Base-by-base conservation (phyloP, 1,140 invertebrate species). In the Philopotamus ludificatus region DNA sequence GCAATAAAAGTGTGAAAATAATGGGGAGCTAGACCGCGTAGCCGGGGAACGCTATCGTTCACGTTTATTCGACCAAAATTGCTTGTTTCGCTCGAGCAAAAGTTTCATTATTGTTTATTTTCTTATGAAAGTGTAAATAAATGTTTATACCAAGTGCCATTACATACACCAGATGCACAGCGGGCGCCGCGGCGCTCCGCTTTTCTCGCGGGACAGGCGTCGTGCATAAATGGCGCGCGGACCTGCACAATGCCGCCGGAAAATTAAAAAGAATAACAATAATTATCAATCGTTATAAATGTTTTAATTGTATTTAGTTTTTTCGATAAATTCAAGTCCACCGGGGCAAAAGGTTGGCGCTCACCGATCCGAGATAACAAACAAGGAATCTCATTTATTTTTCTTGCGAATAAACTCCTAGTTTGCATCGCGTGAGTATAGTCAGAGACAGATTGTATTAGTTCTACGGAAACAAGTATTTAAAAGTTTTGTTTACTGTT, bases 41-140 rank as follows among this genome's bases (percentile, higher is more conserved):
- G 28, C 12, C 4, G 28, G 28, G 39, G 12, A 57, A 53, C 39
- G 23, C 39, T 59, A 57, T 60, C 22, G 63, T 66, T 64, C 39
- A 63, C 53, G 28, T 68, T 68, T 64, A 59, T 54, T 39, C 47
- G 57, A 64, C 53, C 41, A 12, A 68, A 68, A 68, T 68, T 68
- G 66, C 63, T 55, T 54, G 66, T 63, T 68, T 54, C 55, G 61
- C 55, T 28, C 21, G 26, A 23, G 50, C 39, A 49, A 44, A 68
- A 68, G 15, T 65, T 68, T 59, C 62, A 65, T 68, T 61, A 61
- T 65, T 64, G 66, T 65, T 64, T 64, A 65, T 62, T 68, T 65
- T 68, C 57, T 64, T 61, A 68, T 61, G 66, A 57, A 67, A 68
- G 47, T 65, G 66, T 68, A 61, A 68, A 68, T 68, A 68, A 65